These are phyloP conservation scores for Mellilla xanthometata DNA, from an alignment of 2,888 invertebrate species.

Conservation along the genomic window DNA sequence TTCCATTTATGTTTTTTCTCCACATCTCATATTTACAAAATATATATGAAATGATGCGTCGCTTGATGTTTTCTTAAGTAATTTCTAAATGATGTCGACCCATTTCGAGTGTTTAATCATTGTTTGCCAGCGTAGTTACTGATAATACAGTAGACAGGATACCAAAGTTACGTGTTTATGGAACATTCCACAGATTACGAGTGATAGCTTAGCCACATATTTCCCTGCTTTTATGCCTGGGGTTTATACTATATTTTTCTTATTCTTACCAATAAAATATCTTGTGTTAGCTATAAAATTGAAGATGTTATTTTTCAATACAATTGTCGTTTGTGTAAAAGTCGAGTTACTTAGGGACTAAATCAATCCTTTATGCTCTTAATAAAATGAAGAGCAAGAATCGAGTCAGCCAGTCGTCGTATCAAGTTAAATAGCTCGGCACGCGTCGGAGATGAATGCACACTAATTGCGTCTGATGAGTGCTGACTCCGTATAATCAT, in stretches of 20 bases:
- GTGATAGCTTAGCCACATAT: slow-evolving; percentile 46
- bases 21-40: neutral
- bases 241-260: neutral
- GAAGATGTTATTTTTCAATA: no score
- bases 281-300: no score
- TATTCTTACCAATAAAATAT: no score
- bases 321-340: neutral
- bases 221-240: slow-evolving; percentile 40
- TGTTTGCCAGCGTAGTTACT: slow-evolving; percentile 53
- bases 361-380: slow-evolving; percentile 6
- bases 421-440: slow-evolving; percentile 53
- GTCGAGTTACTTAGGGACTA: neutral
- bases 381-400: slow-evolving; percentile 32
- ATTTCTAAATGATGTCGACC: slow-evolving; percentile 22
- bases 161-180: slow-evolving; percentile 36
- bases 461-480: slow-evolving; percentile 66
- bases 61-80: no score
- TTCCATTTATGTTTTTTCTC: neutral
- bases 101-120: slow-evolving; percentile 36
- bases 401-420: slow-evolving; percentile 32
- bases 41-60: neutral
- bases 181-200: slow-evolving; percentile 62
- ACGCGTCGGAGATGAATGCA: slow-evolving; percentile 66
- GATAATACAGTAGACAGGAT: slow-evolving; percentile 43
- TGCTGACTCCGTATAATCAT: slow-evolving; percentile 48